phyloP scores from a whole-genome alignment of 2,888 invertebrate species.

The Panopea generosa region DNA sequence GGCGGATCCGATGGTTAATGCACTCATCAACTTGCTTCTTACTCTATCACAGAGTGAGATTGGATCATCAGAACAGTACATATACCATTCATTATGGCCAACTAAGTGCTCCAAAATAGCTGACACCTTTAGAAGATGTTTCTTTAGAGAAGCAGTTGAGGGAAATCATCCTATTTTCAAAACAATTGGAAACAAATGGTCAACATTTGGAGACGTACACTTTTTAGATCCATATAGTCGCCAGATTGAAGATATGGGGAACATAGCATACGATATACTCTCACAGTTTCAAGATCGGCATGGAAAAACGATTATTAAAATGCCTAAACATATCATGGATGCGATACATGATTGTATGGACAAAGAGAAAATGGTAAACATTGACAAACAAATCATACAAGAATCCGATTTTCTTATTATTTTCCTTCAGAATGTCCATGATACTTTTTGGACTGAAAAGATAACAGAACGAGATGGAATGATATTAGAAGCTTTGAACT shows the following conservation, averaged over 20 bases:
- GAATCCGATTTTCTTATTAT: constrained; percentile 10
- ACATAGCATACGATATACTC: constrained; percentile 4
- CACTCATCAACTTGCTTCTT: constrained; percentile 48
- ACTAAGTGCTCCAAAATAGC: neutral
- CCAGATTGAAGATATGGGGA: constrained; percentile 14
- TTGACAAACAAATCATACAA: neutral
- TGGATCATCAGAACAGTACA: neutral
- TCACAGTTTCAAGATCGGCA: neutral
- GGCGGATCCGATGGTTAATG: constrained; percentile 49
- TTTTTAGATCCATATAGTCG: constrained; percentile 39
- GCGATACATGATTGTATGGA: constrained; percentile 6
- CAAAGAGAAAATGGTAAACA: neutral
- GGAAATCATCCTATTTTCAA: constrained; percentile 6
- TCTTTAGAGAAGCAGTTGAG: constrained; percentile 2
- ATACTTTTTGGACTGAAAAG: constrained; percentile 16
- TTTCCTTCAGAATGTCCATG: constrained; percentile 12
- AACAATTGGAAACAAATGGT: constrained; percentile 9
- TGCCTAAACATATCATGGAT: neutral
- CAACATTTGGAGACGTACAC: neutral
- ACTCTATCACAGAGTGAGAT: constrained; percentile 8
- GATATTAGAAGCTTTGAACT: constrained; percentile 8
- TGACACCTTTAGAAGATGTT: neutral
- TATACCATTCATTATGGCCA: neutral
- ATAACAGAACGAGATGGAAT: neutral
- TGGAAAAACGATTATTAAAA: constrained; percentile 3